A percentile compares a stretch with the other conserved stretches of the same genome.
Conservation (phyloP, 2,888 invertebrate species). For the Agrilus biguttatus region DNA sequence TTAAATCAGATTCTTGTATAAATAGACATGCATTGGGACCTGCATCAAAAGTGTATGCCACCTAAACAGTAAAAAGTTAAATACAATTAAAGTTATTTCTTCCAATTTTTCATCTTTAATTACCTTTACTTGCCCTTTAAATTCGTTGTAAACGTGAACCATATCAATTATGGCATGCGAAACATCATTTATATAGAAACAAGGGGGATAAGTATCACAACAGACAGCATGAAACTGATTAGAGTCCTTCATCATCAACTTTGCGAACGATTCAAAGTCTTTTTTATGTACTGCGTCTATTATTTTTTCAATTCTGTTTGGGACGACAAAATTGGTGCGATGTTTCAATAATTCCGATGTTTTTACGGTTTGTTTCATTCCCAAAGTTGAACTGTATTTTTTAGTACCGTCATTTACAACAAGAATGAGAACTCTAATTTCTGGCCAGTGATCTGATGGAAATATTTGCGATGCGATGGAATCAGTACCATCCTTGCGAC, state of each 20-base stretch:
- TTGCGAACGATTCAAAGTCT: slow-evolving; percentile 77
- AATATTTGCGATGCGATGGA: slow-evolving; percentile 64
- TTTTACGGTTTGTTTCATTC: slow-evolving; percentile 68
- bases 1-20: slow-evolving; percentile 59
- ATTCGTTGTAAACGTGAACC: slow-evolving; percentile 70
- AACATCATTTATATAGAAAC: slow-evolving; percentile 79
- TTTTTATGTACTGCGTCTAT: slow-evolving; percentile 42
- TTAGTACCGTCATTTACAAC: slow-evolving; percentile 78
- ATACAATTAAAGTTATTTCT: slow-evolving; percentile 1
- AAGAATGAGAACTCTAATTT: slow-evolving; percentile 76
- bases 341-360: slow-evolving; percentile 74
- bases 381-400: slow-evolving; percentile 71
- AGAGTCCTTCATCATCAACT: slow-evolving; percentile 91
- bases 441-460: slow-evolving; percentile 70
- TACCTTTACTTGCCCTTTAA: slow-evolving; percentile 46
- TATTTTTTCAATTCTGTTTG: slow-evolving; percentile 49
- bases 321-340: slow-evolving; percentile 59
- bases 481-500: slow-evolving; percentile 49
- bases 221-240: slow-evolving; percentile 94
- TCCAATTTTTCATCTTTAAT: neutral
- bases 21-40: slow-evolving; percentile 94
- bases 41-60: slow-evolving; percentile 97
- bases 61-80: slow-evolving; percentile 28
- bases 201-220: slow-evolving; percentile 87
- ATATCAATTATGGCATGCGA: slow-evolving; percentile 69